A percentile compares a stretch with the other conserved stretches of the same genome.
phyloP scores from a whole-genome alignment of 2,113 vertebrate species.

The Alaudala cheleensis region DNA sequence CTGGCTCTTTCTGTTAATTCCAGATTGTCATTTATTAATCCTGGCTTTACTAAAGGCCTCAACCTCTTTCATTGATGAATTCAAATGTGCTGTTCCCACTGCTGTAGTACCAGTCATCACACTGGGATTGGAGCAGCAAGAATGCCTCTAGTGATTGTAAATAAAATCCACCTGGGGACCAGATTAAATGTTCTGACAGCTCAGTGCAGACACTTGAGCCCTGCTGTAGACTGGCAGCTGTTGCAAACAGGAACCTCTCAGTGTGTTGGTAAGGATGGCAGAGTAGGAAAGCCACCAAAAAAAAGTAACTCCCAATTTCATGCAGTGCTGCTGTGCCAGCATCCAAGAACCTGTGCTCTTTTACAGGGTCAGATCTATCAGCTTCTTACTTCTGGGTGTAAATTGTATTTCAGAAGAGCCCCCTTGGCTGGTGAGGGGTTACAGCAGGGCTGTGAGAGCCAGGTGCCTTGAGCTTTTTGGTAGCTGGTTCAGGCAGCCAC shows the following conservation, averaged over 20 bases:
- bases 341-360: background rate
- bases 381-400: background rate
- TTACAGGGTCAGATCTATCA: background rate
- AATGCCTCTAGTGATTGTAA: background rate
- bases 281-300: background rate
- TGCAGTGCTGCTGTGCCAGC: background rate
- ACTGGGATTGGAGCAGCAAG: background rate
- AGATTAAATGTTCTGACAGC: background rate
- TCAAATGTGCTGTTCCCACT: background rate
- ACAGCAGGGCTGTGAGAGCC: background rate
- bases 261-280: background rate
- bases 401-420: background rate
- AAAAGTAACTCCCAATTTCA: background rate
- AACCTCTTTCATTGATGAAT: background rate
- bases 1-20: background rate
- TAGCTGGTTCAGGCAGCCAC: background rate
- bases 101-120: background rate
- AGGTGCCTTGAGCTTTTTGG: background rate
- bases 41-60: background rate
- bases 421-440: background rate
- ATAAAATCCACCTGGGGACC: background rate
- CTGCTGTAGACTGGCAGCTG: background rate
- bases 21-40: background rate
- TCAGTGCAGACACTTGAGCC: background rate
- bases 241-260: background rate